phyloP scores from a whole-genome alignment of 1,140 invertebrate genomes.

The Bacillus rossius region DNA sequence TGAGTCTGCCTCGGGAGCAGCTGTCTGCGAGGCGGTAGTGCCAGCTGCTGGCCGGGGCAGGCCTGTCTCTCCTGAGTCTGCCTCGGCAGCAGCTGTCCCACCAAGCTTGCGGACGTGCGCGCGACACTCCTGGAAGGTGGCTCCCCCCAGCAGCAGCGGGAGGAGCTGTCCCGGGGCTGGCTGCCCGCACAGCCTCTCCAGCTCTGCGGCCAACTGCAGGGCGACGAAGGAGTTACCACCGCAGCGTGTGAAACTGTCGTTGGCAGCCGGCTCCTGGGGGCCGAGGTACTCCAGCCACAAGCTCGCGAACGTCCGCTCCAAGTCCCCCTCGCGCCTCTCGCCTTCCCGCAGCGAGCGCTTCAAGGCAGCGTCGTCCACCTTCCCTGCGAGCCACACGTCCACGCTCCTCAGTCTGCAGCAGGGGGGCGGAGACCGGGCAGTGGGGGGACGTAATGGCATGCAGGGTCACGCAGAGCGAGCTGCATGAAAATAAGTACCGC shows the following conservation, averaged over 20 bases:
- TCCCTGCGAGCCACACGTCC: neutral
- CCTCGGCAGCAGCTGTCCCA: too few relatives aligned
- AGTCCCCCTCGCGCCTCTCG: neutral
- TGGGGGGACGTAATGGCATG: too few relatives aligned
- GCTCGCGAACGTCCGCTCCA: neutral
- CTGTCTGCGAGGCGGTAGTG: constrained; percentile 9
- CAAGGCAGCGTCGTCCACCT: neutral
- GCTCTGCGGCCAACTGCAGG: constrained; percentile 5
- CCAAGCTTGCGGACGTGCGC: too few relatives aligned
- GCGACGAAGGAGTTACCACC: constrained; percentile 13
- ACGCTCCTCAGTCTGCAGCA: too few relatives aligned
- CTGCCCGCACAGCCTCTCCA: neutral
- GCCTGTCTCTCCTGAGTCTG: too few relatives aligned
- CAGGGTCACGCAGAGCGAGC: too few relatives aligned
- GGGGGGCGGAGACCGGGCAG: too few relatives aligned
- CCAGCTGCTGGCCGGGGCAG: neutral
- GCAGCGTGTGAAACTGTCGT: neutral
- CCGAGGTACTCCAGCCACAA: neutral
- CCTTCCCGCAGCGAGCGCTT: neutral
- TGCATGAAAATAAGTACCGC: too few relatives aligned
- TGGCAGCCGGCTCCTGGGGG: neutral
- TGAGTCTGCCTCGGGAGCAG: neutral
- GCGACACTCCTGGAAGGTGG: too few relatives aligned
- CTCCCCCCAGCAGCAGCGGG: too few relatives aligned
- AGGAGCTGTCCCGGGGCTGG: too few relatives aligned